A percentile compares a stretch with the other conserved stretches of the same genome.
Conservation (phyloP, 2,888 invertebrate species). For the Orgyia antiqua region DNA sequence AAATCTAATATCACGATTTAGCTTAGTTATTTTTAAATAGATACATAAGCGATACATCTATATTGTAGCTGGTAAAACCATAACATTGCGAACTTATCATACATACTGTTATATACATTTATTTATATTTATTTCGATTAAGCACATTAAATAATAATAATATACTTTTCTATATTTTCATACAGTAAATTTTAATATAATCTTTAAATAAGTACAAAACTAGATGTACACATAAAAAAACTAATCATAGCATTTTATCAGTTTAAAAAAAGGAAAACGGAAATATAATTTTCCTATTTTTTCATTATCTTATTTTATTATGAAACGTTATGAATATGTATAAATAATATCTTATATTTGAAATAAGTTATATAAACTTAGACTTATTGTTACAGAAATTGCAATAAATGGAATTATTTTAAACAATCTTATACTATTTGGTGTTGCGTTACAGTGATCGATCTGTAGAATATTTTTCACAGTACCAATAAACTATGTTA, state of each 20-base stretch:
- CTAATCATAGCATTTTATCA: constrained; percentile 8
- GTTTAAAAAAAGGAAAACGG: constrained; percentile 5
- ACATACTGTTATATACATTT: constrained; percentile 36
- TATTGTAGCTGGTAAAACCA: constrained; percentile 45
- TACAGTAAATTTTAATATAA: constrained; percentile 13
- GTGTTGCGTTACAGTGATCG: constrained; percentile 70
- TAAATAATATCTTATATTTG: no score
- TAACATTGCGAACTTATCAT: constrained; percentile 65
- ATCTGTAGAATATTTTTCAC: constrained; percentile 41
- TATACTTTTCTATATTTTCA: constrained; percentile 23
- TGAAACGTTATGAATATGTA: no score
- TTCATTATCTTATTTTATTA: no score
- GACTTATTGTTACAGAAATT: no score
- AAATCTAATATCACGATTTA: constrained; percentile 78
- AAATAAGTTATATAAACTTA: no score
- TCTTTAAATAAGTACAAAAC: constrained; percentile 10
- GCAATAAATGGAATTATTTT: constrained; percentile 35
- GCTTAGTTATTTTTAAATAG: constrained; percentile 70
- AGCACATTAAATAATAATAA: constrained; percentile 33
- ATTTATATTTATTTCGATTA: constrained; percentile 27
- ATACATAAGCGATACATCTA: constrained; percentile 66
- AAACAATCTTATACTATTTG: constrained; percentile 63
- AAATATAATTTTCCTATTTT: constrained; percentile 5
- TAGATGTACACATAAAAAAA: constrained; percentile 18
- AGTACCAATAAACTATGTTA: constrained; percentile 41